Conservation (phyloP, 1,140 invertebrate genomes). For the Bilobella aurantiaca region DNA sequence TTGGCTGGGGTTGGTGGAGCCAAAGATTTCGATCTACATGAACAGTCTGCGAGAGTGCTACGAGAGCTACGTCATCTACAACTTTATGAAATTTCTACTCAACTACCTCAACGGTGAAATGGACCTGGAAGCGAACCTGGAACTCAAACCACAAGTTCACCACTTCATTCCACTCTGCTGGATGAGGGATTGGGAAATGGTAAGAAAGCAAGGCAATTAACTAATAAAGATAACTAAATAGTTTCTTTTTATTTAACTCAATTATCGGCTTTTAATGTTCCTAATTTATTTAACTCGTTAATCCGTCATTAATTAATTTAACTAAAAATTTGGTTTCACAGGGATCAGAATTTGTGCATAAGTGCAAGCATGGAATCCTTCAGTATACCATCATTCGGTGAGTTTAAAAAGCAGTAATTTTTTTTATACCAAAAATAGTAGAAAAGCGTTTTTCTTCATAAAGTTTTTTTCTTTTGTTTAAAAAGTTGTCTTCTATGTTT, state of each 20-base stretch:
- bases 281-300: too few species aligned
- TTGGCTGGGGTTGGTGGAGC: slow-evolving; percentile 71
- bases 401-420: too few species aligned
- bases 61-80: slow-evolving; percentile 94
- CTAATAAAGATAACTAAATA: too few species aligned
- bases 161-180: slow-evolving; percentile 41
- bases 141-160: slow-evolving; percentile 61
- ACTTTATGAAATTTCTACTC: slow-evolving; percentile 89
- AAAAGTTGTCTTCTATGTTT: too few species aligned
- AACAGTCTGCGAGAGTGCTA: slow-evolving; percentile 89
- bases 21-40: slow-evolving; percentile 75
- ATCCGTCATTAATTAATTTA: neutral
- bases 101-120: slow-evolving; percentile 69
- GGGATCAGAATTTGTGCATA: slow-evolving; percentile 74
- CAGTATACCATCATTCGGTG: slow-evolving; percentile 87
- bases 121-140: slow-evolving; percentile 66
- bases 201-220: too few species aligned
- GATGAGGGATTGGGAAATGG: slow-evolving; percentile 43
- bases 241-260: too few species aligned
- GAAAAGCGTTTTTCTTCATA: too few species aligned
- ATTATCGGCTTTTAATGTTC: too few species aligned
- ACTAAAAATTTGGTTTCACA: neutral
- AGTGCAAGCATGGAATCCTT: slow-evolving; percentile 89
- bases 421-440: too few species aligned
- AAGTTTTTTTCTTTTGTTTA: too few species aligned